Evolutionary conservation across 1,140 invertebrate species (phyloP).

Genomic region (Drosophila novamexicana): DNA sequence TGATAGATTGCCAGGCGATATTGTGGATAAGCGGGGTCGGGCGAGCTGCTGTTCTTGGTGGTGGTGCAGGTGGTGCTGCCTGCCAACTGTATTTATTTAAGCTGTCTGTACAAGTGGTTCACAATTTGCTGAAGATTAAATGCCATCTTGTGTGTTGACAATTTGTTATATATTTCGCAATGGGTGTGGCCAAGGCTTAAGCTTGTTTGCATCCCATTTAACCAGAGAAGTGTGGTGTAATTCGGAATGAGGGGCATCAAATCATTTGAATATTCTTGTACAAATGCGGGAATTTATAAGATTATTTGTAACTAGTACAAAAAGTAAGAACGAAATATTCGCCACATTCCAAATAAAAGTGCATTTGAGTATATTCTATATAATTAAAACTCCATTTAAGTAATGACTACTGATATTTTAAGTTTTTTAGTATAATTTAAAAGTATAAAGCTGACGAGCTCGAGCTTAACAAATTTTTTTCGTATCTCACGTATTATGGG

Average conservation of each 20-base stretch:
- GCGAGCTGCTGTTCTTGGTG: neutral
- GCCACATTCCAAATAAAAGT: too few species aligned
- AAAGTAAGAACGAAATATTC: neutral
- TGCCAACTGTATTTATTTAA: constrained; percentile 72
- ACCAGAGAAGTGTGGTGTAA: neutral
- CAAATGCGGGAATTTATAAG: neutral
- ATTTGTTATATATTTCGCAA: constrained; percentile 64
- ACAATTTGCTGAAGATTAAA: constrained; percentile 82
- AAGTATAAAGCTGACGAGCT: too few species aligned
- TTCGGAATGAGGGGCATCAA: neutral
- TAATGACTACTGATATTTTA: too few species aligned
- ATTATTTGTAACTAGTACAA: neutral
- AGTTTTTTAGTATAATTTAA: too few species aligned
- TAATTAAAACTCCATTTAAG: too few species aligned
- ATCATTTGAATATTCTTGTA: constrained; percentile 12
- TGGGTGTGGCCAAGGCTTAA: constrained; percentile 36
- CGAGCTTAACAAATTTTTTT: too few species aligned
- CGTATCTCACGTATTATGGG: too few species aligned
- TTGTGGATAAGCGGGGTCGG: neutral
- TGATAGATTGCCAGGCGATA: constrained; percentile 71
- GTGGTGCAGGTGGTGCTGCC: constrained; percentile 37
- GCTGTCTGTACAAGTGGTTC: constrained; percentile 76
- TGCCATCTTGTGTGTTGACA: constrained; percentile 79
- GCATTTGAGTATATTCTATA: neutral
- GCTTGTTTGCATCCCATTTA: constrained; percentile 45